These are phyloP conservation scores for Campylomormyrus numenius DNA, from an alignment of 2,113 vertebrate species.

Conservation along the genomic window DNA sequence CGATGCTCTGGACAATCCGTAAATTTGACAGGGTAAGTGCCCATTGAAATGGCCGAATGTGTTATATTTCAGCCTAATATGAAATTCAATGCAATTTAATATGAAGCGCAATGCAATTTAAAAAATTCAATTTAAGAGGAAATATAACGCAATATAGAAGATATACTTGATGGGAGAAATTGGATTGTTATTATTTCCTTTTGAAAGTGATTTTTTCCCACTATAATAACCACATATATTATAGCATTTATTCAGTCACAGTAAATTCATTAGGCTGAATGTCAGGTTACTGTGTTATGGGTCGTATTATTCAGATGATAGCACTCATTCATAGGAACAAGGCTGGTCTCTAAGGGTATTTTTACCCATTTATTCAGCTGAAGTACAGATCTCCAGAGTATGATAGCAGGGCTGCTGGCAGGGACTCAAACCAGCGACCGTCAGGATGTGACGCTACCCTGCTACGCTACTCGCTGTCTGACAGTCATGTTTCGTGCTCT, in stretches of 20 bases:
- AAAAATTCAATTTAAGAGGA: neutral
- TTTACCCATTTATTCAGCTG: neutral
- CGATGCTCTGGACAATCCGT: neutral
- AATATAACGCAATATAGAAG: neutral
- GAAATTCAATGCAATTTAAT: neutral
- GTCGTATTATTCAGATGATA: neutral
- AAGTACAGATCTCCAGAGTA: neutral
- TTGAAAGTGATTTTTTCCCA: neutral
- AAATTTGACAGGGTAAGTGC: neutral
- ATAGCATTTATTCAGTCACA: neutral
- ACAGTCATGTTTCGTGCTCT: neutral
- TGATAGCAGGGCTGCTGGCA: neutral
- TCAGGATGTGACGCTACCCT: neutral
- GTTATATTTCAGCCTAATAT: neutral
- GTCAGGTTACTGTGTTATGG: neutral
- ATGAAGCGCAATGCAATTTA: neutral
- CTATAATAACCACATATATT: neutral
- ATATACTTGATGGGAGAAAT: neutral
- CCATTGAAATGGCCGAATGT: neutral
- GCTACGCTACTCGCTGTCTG: neutral
- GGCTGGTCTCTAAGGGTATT: neutral
- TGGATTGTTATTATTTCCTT: neutral
- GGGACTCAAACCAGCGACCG: neutral
- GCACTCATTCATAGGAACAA: neutral
- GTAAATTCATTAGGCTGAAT: neutral